A percentile compares a stretch with the other conserved stretches of the same genome.
These are phyloP conservation scores for Listronotus bonariensis DNA, from an alignment of 1,140 invertebrate genomes.

Conservation along the genomic window DNA sequence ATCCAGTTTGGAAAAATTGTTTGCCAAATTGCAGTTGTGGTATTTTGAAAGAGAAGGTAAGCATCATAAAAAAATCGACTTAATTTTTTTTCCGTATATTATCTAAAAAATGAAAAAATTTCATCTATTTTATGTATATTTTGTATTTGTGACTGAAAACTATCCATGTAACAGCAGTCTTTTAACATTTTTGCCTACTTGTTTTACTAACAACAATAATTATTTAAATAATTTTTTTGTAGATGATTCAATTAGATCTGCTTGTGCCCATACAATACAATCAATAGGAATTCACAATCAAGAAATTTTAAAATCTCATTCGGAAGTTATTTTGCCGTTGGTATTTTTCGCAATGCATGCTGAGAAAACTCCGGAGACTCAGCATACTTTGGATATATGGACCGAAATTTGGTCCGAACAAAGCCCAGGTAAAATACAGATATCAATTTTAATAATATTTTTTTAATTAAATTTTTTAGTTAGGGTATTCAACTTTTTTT, in stretches of 20 bases:
- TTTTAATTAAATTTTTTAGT: not conserved
- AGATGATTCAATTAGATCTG: constrained; percentile 73
- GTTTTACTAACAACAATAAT: no score
- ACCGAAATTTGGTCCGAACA: constrained; percentile 89
- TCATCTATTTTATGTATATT: no score
- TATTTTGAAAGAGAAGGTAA: constrained; percentile 70
- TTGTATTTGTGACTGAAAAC: no score
- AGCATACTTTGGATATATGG: constrained; percentile 74
- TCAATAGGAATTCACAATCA: constrained; percentile 82
- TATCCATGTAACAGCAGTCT: no score
- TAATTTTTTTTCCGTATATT: not conserved
- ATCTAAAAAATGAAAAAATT: no score
- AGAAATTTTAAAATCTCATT: constrained; percentile 80
- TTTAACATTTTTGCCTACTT: no score
- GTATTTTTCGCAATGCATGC: constrained; percentile 90
- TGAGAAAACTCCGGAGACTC: constrained; percentile 67
- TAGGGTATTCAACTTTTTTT: no score
- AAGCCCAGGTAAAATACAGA: constrained; percentile 70
- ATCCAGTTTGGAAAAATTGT: constrained; percentile 83
- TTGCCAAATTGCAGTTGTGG: constrained; percentile 77
- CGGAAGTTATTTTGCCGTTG: constrained; percentile 77
- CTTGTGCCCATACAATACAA: constrained; percentile 79
- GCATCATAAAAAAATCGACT: not conserved
- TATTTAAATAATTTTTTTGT: no score
- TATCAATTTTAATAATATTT: constrained; percentile 1